Percentiles rank a stretch among this genome's conserved stretches.
Evolutionary conservation across 1,140 invertebrate species (phyloP).

Genomic region (Aphidius gifuensis): DNA sequence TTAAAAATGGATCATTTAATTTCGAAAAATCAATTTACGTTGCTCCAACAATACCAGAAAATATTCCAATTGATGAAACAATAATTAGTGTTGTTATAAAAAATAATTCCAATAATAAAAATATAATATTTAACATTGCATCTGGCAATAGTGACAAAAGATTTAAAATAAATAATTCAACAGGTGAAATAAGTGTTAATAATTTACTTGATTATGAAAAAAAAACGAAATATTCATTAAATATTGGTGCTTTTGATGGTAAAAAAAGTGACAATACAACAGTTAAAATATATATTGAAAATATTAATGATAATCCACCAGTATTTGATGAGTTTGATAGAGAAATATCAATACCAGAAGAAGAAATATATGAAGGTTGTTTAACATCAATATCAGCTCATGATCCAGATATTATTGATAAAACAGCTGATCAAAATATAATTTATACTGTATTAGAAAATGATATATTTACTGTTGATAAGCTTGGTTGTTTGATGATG

Average conservation of each 20-base stretch:
- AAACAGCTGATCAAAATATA: conserved; percentile 71
- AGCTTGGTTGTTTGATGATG: conserved; percentile 70
- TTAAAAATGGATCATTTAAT: too few species aligned
- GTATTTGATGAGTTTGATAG: conserved; percentile 65
- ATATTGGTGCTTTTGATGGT: conserved; percentile 75
- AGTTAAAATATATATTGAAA: conserved; percentile 74
- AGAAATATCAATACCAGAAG: conserved; percentile 70
- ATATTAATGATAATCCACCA: conserved; percentile 82
- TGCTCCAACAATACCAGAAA: too few species aligned
- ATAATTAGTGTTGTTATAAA: too few species aligned
- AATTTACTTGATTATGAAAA: conserved; percentile 81
- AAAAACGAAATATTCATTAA: conserved; percentile 72
- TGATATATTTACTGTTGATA: conserved; percentile 68
- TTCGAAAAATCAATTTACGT: too few species aligned
- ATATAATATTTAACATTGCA: conserved; percentile 68
- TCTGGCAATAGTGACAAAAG: conserved; percentile 74
- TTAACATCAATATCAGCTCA: conserved; percentile 60
- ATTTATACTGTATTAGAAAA: conserved; percentile 71
- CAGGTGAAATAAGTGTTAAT: conserved; percentile 76
- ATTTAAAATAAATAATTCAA: conserved; percentile 74
- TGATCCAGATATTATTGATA: conserved; percentile 79
- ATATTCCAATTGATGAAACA: too few species aligned
- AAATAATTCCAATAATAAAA: too few species aligned
- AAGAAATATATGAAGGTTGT: conserved; percentile 61
- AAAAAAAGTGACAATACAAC: conserved; percentile 69